These are phyloP conservation scores for Pogonocichla stellata DNA, from an alignment of 2,113 vertebrate species.

Conservation along the genomic window DNA sequence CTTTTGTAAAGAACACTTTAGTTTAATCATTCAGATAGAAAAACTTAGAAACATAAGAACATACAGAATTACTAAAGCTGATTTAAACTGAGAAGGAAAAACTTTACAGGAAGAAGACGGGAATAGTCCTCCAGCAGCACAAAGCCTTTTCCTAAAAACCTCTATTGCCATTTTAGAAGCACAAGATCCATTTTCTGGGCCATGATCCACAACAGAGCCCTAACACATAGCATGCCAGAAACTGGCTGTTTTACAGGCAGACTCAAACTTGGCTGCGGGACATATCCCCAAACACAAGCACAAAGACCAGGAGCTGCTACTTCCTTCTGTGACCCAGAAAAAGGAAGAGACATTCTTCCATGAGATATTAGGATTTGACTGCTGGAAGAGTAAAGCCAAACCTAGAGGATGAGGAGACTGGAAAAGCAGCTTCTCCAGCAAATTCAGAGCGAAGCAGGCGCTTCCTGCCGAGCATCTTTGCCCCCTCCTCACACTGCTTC, in stretches of 20 bases:
- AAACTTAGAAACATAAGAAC: not conserved
- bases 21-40: not conserved
- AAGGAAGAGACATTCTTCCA: not conserved
- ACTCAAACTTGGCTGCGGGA: not conserved
- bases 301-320: not conserved
- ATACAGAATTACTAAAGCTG: not conserved
- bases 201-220: not conserved
- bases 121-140: not conserved
- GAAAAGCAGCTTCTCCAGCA: not conserved
- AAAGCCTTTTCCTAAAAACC: not conserved
- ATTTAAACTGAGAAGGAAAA: not conserved
- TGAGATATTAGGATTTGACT: not conserved
- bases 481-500: not conserved
- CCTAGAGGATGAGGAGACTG: not conserved
- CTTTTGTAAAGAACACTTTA: not conserved
- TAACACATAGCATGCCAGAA: not conserved
- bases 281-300: not conserved
- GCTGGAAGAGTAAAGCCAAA: not conserved
- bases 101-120: not conserved
- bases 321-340: not conserved
- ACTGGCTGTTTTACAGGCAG: not conserved
- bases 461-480: not conserved
- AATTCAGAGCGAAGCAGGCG: fast-evolving
- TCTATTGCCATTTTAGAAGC: not conserved
- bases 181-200: not conserved